A percentile compares a stretch with the other conserved stretches of the same genome.
phyloP scores from a whole-genome alignment of 2,797 vertebrate genomes.

The Scarus forsteni region DNA sequence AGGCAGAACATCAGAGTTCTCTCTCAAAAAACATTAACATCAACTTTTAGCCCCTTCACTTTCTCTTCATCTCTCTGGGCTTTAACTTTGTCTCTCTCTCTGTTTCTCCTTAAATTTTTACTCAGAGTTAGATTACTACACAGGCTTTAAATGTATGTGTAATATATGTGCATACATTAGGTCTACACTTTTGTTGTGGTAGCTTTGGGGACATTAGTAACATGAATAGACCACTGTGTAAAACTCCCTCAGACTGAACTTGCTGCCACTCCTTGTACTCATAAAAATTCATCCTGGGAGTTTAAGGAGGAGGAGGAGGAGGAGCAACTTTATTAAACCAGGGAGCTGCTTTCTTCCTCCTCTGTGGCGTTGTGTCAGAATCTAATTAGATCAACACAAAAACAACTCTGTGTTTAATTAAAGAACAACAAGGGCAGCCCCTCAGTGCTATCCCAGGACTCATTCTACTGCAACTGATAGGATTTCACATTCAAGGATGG shows the following conservation, averaged over 20 bases:
- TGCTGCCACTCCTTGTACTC: conserved; percentile 12
- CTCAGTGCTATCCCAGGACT: conserved; percentile 1
- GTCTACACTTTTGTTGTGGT: conserved; percentile 8
- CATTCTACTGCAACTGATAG: neutral
- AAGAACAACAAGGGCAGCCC: conserved; percentile 8
- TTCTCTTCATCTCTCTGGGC: neutral
- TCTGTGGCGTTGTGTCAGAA: conserved; percentile 21
- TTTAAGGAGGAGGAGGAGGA: conserved; percentile 21
- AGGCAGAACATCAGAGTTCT: conserved; percentile 60
- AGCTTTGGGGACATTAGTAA: conserved; percentile 11
- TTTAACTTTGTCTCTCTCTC: neutral
- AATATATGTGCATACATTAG: conserved; percentile 41
- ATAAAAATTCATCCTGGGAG: conserved; percentile 23
- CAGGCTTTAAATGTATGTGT: neutral
- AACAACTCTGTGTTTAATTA: conserved; percentile 37
- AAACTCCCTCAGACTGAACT: neutral
- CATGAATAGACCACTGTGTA: conserved; percentile 15
- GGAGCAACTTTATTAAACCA: conserved; percentile 64
- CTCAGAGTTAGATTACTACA: neutral
- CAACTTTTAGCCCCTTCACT: conserved; percentile 37
- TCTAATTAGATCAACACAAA: conserved; percentile 42
- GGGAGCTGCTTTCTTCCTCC: conserved; percentile 40
- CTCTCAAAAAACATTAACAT: conserved; percentile 50
- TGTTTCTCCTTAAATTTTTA: neutral
- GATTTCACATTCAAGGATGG: no score